These are phyloP conservation scores for Porites lutea DNA, from an alignment of 64 coral and sea anemone genomes.

Conservation along the genomic window DNA sequence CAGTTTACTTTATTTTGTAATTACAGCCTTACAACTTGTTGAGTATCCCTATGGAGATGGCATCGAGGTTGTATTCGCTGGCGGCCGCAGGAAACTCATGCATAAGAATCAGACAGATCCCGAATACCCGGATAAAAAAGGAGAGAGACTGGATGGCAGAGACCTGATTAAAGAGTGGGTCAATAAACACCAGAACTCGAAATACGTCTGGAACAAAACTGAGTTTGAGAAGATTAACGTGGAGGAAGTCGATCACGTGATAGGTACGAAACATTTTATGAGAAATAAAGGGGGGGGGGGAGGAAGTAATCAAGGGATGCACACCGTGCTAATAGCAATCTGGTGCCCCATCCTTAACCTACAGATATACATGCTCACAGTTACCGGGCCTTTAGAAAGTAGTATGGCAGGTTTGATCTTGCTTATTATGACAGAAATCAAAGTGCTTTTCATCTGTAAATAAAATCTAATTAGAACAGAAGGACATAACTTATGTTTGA, in stretches of 20 bases:
- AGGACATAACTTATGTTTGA: too few species aligned
- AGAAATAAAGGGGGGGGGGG: too few species aligned
- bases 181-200: conserved; percentile 41
- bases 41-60: conserved; percentile 87
- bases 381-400: too few species aligned
- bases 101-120: conserved; percentile 77
- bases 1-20: too few species aligned
- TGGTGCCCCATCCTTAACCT: too few species aligned
- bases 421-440: too few species aligned
- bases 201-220: conserved; percentile 91
- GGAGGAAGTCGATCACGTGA: conserved; percentile 68
- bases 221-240: conserved; percentile 78
- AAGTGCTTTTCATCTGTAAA: too few species aligned
- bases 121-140: conserved; percentile 50
- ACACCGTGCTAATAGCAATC: too few species aligned
- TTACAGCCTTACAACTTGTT: conserved; percentile 83
- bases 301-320: too few species aligned
- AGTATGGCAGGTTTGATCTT: too few species aligned
- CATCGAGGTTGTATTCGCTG: conserved; percentile 86
- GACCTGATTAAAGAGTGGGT: conserved; percentile 92
- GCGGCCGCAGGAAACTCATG: conserved; percentile 76
- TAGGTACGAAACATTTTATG: conserved; percentile 66
- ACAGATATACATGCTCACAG: too few species aligned
- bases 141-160: conserved; percentile 71
- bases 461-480: too few species aligned